Conservation (phyloP, 2,888 invertebrate species). For the Drosophila basisetae region DNA sequence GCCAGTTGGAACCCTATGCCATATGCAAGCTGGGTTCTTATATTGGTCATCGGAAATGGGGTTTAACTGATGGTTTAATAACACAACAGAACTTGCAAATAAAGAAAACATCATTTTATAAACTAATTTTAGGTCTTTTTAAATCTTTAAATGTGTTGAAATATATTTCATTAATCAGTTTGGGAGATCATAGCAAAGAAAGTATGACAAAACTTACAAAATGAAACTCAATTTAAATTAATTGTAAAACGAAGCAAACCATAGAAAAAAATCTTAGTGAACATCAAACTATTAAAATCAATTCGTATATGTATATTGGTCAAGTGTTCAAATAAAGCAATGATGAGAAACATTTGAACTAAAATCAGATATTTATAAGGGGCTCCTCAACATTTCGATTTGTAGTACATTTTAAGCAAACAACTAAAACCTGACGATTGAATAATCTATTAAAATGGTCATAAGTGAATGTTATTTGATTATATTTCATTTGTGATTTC, state of each 20-base stretch:
- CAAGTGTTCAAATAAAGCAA: too few relatives aligned
- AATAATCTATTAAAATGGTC: neutral
- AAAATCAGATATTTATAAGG: neutral
- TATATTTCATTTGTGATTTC: neutral
- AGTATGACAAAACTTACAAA: neutral
- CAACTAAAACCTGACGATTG: neutral
- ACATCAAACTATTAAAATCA: neutral
- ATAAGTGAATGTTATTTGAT: neutral
- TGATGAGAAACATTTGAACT: neutral
- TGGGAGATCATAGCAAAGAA: neutral
- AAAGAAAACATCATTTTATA: neutral
- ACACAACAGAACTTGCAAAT: neutral
- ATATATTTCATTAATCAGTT: neutral
- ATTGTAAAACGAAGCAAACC: neutral
- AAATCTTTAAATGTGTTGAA: neutral
- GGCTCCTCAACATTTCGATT: neutral
- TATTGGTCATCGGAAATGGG: neutral
- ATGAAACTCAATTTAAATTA: neutral
- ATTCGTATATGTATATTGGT: neutral
- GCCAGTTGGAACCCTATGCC: conserved; percentile 33
- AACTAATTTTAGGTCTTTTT: neutral
- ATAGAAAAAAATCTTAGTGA: too few relatives aligned
- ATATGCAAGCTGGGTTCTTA: neutral
- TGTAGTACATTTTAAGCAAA: neutral
- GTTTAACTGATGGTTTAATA: neutral